Evolutionary conservation across 2,113 vertebrate species (phyloP), one percentile per base, ranked within the genome.

Genomic region (Lontra canadensis): DNA sequence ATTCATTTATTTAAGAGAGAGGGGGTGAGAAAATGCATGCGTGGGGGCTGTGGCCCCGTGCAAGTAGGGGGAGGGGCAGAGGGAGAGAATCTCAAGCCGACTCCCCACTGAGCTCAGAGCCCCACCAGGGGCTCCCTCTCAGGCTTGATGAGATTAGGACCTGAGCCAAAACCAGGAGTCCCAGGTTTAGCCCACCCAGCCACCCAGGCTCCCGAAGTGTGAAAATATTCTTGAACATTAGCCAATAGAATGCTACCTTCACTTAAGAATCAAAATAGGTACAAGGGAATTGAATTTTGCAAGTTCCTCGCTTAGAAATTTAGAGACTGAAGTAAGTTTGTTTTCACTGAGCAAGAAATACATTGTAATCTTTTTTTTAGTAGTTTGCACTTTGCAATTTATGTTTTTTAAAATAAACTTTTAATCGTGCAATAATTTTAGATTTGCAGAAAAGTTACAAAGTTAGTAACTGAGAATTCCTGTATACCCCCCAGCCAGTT

Each of bases 361-460:
- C 31, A 36, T 88, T 88, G 80, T 69, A 39, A 65, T 85, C 55
- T 74, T 81, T 61, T 90, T 81, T 82, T 59, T 15, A 80, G 18
- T 44, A 55, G 29, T 52, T 89, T 63, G 52, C 65, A 73, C 63
- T 83, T 85, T 92, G 5, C 76, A 57, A 78, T 69, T 55, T 88
- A 61, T 21, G 18, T 78, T 74, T 80, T 86, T 80, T 82, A 10
- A 59, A 81, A 31, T 44, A 88, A 63, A 42, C 10, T 59, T 92
- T 88, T 47, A 23, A 74, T 84, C 61, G 69, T 93, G 44, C 93
- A 93, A 67, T 90, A 61, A 79, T 17, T 96, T 90, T 59, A 81
- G 52, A 65, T 73, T 88, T 85, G 23, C 65, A 52, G 84, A 82
- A 49, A 80, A 42, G 2, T 76, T 78, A 9, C 17, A 47, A 39